Evolutionary conservation across 2,797 vertebrate genomes (phyloP).

Genomic region (Hoplostethus mediterraneus): DNA sequence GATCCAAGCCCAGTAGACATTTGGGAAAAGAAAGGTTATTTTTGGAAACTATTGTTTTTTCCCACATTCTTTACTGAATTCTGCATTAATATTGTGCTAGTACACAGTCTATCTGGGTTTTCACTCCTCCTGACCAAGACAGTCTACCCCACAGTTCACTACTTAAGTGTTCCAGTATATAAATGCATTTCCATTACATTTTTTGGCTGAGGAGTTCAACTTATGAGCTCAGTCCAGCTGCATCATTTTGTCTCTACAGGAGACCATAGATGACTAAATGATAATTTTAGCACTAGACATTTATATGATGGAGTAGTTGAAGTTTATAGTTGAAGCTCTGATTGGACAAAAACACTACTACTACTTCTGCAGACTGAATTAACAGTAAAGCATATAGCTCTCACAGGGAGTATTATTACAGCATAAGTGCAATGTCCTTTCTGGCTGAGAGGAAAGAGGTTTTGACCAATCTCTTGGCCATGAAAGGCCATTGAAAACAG

Average conservation of each 20-base stretch:
- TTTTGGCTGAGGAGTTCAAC: neutral
- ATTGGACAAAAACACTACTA: conserved; percentile 6
- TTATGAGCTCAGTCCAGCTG: conserved; percentile 12
- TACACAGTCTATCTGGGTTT: conserved; percentile 25
- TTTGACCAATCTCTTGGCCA: conserved; percentile 27
- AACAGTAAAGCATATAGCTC: conserved; percentile 13
- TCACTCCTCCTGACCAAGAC: conserved; percentile 25
- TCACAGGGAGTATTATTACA: conserved; percentile 1
- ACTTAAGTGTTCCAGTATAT: neutral
- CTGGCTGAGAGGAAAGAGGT: conserved; percentile 18
- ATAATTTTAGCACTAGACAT: conserved; percentile 18
- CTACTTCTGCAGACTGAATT: conserved; percentile 13
- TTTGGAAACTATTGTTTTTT: conserved; percentile 48
- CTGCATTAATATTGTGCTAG: conserved; percentile 23
- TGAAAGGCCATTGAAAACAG: conserved; percentile 3
- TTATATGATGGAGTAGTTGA: conserved; percentile 1
- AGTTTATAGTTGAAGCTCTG: neutral
- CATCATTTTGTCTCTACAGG: conserved; percentile 11
- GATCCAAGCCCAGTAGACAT: neutral
- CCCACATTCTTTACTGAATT: conserved; percentile 39
- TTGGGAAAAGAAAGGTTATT: conserved; percentile 25
- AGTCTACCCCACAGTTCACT: conserved; percentile 18
- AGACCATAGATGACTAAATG: conserved; percentile 9
- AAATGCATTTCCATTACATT: conserved; percentile 9
- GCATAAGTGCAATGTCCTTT: conserved; percentile 10